Base-by-base conservation (phyloP, 2,113 vertebrate genomes). In the Nannobrachium achirus region DNA sequence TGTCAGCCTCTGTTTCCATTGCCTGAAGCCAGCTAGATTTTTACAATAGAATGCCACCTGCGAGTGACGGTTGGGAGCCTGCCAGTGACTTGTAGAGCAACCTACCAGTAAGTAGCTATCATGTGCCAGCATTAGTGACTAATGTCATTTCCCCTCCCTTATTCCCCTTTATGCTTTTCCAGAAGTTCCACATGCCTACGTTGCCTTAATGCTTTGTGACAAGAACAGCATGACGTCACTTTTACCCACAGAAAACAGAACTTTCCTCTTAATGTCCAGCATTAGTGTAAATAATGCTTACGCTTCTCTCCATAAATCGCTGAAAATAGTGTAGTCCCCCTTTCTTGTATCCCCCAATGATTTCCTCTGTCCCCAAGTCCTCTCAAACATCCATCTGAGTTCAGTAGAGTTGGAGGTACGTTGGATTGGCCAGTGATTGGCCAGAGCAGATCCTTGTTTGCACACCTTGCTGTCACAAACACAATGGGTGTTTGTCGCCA, bases 211-310 rank as follows among this genome's bases (percentile, higher is more conserved):
- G 48, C 68, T 78, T 68, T 72, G 40, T 33, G 56, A 80, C 77
- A 60, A 2, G 44, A n/a, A 55, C 46, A 76, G 64, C 49, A 73
- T 8, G 14, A 67, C 63, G 1, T 64, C n/a, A 18, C 50, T 63
- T 49, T 53, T 76, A 52, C 60, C 49, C 42, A 46, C 45, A 70
- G 1, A 73, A 85, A 79, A 78, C 58, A 72, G 19, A 7, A 61
- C 41, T 57, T 68, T 19, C 69, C 18, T 61, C 61, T 81, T 78
- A 66, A 73, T 71, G 71, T 86, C 75, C 73, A 76, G 80, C 85
- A 71, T 76, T 69, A 8, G 75, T 44, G 10, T 40, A 53, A 70
- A 69, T 68, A 44, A 62, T 8, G 38, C 40, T 11, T 60, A 73
- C 55, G 64, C 75, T 63, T 53, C 8, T 45, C 53, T 56, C 46